Percentiles rank a stretch among this genome's conserved stretches.
phyloP scores from a whole-genome alignment of 2,888 invertebrate genomes.

The Limenitis arthemis region DNA sequence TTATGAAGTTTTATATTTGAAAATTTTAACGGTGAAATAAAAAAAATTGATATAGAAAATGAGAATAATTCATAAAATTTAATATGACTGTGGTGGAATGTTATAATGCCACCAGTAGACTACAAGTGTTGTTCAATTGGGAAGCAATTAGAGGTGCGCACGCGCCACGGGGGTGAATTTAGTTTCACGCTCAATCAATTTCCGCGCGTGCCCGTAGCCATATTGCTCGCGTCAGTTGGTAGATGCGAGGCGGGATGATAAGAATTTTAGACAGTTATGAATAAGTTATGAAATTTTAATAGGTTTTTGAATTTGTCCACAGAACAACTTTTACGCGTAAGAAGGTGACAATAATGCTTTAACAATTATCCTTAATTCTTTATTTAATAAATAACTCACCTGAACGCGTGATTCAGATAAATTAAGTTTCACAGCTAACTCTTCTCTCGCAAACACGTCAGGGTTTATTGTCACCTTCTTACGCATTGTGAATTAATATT shows the following conservation, averaged over 20 bases:
- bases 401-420: conserved; percentile 82
- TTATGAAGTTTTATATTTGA: too few relatives aligned
- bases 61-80: too few relatives aligned
- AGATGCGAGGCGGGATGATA: conserved; percentile 39
- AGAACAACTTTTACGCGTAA: conserved; percentile 98
- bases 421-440: conserved; percentile 90
- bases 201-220: conserved; percentile 68
- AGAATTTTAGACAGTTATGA: conserved; percentile 40
- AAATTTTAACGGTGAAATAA: too few relatives aligned
- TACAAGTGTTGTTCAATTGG: conserved; percentile 50
- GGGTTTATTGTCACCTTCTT: conserved; percentile 73
- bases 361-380: too few relatives aligned
- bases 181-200: conserved; percentile 71
- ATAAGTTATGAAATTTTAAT: conserved; percentile 23
- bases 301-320: conserved; percentile 31
- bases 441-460: conserved; percentile 95
- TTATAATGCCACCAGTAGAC: conserved; percentile 34
- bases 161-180: conserved; percentile 65
- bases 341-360: too few relatives aligned
- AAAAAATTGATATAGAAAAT: too few relatives aligned
- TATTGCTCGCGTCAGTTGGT: conserved; percentile 71
- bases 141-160: conserved; percentile 55
- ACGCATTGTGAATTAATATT: not conserved
- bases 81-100: conserved; percentile 24
- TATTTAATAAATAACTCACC: conserved; percentile 33